Conservation (phyloP, 2,888 invertebrate genomes). For the Colletes collaris region DNA sequence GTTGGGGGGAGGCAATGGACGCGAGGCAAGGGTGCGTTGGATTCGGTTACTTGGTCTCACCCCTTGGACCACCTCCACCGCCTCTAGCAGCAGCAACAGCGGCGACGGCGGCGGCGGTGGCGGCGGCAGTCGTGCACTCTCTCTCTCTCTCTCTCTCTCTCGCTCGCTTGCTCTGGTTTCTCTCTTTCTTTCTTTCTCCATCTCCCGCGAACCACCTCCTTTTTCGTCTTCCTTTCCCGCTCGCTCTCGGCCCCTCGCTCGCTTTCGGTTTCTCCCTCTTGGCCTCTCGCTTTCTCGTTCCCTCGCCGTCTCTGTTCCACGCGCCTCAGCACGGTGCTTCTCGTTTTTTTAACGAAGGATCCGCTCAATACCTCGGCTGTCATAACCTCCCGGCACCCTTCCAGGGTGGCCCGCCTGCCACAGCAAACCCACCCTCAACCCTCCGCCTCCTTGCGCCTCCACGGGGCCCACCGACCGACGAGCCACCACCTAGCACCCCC, state of each 20-base stretch:
- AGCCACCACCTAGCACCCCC: slow-evolving; percentile 64
- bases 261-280: slow-evolving; percentile 46
- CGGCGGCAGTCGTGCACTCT: slow-evolving; percentile 59
- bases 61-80: slow-evolving; percentile 70
- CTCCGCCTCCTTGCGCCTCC: slow-evolving; percentile 63
- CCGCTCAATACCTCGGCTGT: slow-evolving; percentile 83
- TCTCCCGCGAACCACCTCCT: slow-evolving; percentile 18
- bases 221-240: slow-evolving; percentile 54
- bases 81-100: slow-evolving; percentile 60
- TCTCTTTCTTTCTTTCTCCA: slow-evolving; percentile 35
- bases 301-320: slow-evolving; percentile 66
- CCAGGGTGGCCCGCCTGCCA: slow-evolving; percentile 71
- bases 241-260: slow-evolving; percentile 40
- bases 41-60: slow-evolving; percentile 82
- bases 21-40: slow-evolving; percentile 79
- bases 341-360: slow-evolving; percentile 82
- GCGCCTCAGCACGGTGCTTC: slow-evolving; percentile 76
- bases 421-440: slow-evolving; percentile 65
- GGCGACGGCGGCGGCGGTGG: slow-evolving; percentile 40
- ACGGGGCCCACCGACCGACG: slow-evolving; percentile 65
- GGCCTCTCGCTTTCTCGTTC: slow-evolving; percentile 53
- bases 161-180: slow-evolving; percentile 35
- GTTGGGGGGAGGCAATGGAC: slow-evolving; percentile 63
- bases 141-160: slow-evolving; percentile 31
- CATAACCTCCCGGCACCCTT: slow-evolving; percentile 80